Evolutionary conservation across 1,140 invertebrate genomes (phyloP).

Genomic region (Drosophila rufa): DNA sequence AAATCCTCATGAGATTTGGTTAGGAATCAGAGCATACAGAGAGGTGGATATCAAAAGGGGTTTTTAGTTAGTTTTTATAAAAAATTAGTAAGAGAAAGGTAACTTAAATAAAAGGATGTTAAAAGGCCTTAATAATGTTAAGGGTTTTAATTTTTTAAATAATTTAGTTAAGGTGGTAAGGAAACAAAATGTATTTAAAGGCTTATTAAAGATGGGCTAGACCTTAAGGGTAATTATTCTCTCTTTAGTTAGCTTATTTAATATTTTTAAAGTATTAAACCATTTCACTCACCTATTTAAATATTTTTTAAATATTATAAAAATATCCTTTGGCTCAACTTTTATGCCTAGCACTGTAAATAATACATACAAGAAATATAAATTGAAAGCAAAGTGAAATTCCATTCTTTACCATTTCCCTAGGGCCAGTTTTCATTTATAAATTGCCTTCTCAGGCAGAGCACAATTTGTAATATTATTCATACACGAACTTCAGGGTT

Average conservation of each 20-base stretch:
- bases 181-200: too few relatives aligned
- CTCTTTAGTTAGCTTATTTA: too few relatives aligned
- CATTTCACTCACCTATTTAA: too few relatives aligned
- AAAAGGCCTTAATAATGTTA: background rate
- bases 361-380: conserved; percentile 1
- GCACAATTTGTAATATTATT: conserved; percentile 2
- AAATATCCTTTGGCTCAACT: too few relatives aligned
- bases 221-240: too few relatives aligned
- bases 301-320: too few relatives aligned
- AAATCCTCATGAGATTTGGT: conserved; percentile 70
- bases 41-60: background rate
- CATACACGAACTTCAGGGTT: background rate
- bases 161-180: background rate
- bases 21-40: conserved; percentile 26
- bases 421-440: background rate
- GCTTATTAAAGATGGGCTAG: too few relatives aligned
- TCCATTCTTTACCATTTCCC: background rate
- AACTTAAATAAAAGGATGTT: background rate
- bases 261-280: too few relatives aligned
- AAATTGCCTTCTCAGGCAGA: background rate
- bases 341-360: background rate
- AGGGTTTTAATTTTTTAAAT: too few relatives aligned
- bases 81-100: too few relatives aligned
- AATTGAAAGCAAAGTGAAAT: conserved; percentile 5
- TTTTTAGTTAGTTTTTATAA: background rate